Base-by-base conservation (phyloP, 2,888 invertebrate genomes). In the Stenodera caucasica region DNA sequence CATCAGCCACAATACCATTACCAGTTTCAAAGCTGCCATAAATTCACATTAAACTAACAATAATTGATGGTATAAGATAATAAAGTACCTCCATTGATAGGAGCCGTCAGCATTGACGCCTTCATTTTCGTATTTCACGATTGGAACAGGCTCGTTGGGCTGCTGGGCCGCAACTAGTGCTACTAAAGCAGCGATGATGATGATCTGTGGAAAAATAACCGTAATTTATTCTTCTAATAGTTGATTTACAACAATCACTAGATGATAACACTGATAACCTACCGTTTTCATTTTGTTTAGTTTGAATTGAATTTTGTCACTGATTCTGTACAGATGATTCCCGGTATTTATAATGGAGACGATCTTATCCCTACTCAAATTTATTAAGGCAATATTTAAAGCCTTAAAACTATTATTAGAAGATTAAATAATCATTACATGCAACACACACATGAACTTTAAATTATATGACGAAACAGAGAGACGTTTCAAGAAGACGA, bases 1-100 rank as follows among this genome's bases (percentile, higher is more conserved):
- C 90, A 69, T 90, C 85, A 0, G 86, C 89, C 2, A 81, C 80
- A 66, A 90, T 90, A 12, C 90, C 90, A 73, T 91, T 90, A 30
- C 86, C 90, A 52, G 90, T 90, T 79, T 89, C 88, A 70, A 89
- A 90, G 67, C 87, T 75, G 67, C 87, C 74, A 65, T 57, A 59
- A n/a, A 45, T n/a, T 12, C 4, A 29, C 0, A 14, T 9, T 26
- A n/a, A 49, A 9, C 12, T 8, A 12, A 15, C 18, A 26, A n/a
- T 29, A 14, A 15, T 2, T 23, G n/a, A n/a, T n/a, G n/a, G n/a
- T n/a, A n/a, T n/a, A 1, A 18, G 15, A 14, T 4, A 14, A 26
- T 14, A 37, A 59, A 51, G 67, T 63, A 78, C 78, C 73, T 75
- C 85, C 86, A 88, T 77, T 85, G 85, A 74, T 87, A 88, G 1